These are phyloP conservation scores for Geophilus truncorum DNA, from an alignment of 2,888 invertebrate genomes.

Conservation along the genomic window DNA sequence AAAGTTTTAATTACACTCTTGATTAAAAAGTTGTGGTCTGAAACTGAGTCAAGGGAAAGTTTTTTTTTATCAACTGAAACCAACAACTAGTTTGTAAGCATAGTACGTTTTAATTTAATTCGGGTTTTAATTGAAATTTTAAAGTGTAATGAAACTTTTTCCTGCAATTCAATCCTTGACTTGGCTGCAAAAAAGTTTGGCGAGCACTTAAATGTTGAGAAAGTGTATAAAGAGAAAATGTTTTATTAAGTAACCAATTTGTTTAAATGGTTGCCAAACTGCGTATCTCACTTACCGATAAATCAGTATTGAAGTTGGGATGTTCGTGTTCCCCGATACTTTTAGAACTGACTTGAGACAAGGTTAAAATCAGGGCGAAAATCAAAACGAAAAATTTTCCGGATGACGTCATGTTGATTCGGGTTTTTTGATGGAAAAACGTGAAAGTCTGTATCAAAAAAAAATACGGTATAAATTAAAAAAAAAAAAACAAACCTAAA, in stretches of 20 bases:
- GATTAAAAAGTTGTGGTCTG: neutral
- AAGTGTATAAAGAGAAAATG: no score
- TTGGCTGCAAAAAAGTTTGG: neutral
- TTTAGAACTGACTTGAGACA: neutral
- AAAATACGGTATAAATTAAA: neutral
- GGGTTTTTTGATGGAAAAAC: neutral
- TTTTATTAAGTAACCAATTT: neutral
- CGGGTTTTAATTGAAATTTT: neutral
- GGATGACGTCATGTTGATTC: neutral
- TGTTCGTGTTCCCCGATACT: slow-evolving; percentile 25
- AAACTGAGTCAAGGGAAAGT: neutral
- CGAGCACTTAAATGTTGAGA: no score
- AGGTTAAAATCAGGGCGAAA: neutral
- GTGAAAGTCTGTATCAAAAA: neutral
- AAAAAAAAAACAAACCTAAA: neutral
- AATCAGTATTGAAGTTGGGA: slow-evolving; percentile 23
- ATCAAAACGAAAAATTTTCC: neutral
- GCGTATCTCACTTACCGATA: neutral
- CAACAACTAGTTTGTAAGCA: neutral
- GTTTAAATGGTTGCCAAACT: neutral
- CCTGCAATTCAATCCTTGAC: neutral
- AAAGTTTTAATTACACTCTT: neutral
- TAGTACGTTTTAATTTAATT: neutral
- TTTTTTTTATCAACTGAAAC: neutral
- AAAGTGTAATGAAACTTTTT: neutral